phyloP scores from a whole-genome alignment of 2,888 invertebrate species.

The Tetrapedia diversipes region DNA sequence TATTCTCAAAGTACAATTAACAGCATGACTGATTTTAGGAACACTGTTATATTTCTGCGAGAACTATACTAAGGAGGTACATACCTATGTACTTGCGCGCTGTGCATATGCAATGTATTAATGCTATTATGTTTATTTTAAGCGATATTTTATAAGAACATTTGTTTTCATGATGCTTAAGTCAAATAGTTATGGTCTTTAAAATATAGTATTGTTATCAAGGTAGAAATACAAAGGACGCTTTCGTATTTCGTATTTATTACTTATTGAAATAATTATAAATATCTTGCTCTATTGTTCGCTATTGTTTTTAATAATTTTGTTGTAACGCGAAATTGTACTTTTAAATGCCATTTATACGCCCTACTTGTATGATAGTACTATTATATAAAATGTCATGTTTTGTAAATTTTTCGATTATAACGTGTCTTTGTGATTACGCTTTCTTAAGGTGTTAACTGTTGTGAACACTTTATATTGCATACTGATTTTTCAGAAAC shows the following conservation, averaged over 20 bases:
- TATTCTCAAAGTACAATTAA: too few species aligned
- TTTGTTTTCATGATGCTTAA: conserved; percentile 65
- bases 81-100: conserved; percentile 71
- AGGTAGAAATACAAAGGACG: conserved; percentile 62
- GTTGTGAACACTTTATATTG: conserved; percentile 39
- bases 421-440: conserved; percentile 56
- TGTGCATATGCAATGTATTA: conserved; percentile 68
- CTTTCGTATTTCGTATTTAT: conserved; percentile 70
- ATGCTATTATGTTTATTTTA: conserved; percentile 73
- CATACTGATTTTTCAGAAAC: conserved; percentile 49
- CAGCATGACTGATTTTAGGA: too few species aligned
- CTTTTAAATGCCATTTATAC: conserved; percentile 78
- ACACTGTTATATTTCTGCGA: too few species aligned
- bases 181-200: conserved; percentile 69
- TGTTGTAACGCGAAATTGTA: conserved; percentile 78
- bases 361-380: conserved; percentile 80
- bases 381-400: conserved; percentile 77
- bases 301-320: conserved; percentile 70
- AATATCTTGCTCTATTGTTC: conserved; percentile 56
- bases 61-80: conserved; percentile 44
- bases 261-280: conserved; percentile 44
- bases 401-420: conserved; percentile 77
- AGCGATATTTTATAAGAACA: conserved; percentile 65
- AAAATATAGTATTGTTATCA: conserved; percentile 74
- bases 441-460: conserved; percentile 51